These are phyloP conservation scores for Myxocyprinus asiaticus DNA, from an alignment of 2,113 vertebrate species.

Conservation along the genomic window DNA sequence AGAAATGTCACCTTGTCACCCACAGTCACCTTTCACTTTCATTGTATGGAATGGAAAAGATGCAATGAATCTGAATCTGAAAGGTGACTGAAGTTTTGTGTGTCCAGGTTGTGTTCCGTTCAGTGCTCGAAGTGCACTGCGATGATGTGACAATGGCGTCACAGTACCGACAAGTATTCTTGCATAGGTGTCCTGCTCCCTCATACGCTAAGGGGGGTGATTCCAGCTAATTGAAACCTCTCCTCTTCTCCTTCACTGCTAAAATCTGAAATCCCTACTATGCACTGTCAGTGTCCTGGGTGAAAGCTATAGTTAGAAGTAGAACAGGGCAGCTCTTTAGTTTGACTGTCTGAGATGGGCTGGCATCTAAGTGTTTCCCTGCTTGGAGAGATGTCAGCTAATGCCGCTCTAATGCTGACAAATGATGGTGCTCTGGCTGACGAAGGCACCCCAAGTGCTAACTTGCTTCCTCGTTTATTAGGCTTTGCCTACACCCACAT, in stretches of 20 bases:
- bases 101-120: too few species aligned
- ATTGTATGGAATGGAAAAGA: too few species aligned
- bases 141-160: too few species aligned
- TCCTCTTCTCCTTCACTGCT: background rate
- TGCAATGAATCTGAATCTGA: too few species aligned
- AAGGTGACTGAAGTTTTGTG: too few species aligned
- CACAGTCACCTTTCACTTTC: too few species aligned
- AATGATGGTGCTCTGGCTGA: slow-evolving; percentile 30
- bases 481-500: slow-evolving; percentile 16
- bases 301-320: slow-evolving; percentile 1
- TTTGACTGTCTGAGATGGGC: background rate
- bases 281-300: background rate
- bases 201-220: too few species aligned
- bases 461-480: slow-evolving; percentile 29
- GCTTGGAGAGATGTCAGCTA: slow-evolving; percentile 37
- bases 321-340: slow-evolving; percentile 23
- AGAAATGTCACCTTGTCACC: too few species aligned
- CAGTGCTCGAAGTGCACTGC: too few species aligned
- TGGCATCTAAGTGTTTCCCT: slow-evolving; percentile 38
- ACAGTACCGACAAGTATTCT: too few species aligned
- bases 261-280: background rate
- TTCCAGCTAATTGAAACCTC: background rate
- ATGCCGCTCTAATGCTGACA: slow-evolving; percentile 46
- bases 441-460: slow-evolving; percentile 22
- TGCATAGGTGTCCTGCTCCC: too few species aligned